Conservation (phyloP, 2,888 invertebrate species). For the Lapara coniferarum region DNA sequence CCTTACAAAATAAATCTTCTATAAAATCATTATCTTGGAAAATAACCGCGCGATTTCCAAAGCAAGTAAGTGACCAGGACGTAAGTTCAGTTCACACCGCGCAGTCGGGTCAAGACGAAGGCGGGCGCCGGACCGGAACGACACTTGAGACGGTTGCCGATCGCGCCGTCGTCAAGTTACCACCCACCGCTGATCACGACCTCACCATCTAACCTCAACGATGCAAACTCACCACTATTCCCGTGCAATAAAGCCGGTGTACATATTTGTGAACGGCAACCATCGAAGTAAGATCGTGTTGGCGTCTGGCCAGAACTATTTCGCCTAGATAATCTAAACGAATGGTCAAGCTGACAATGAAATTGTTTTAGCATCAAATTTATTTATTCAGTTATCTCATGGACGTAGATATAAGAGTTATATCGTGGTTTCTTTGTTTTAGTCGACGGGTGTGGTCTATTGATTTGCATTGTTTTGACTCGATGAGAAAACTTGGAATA, state of each 20-base stretch:
- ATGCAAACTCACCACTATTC: constrained; percentile 37
- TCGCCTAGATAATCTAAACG: constrained; percentile 56
- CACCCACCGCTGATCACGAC: constrained; percentile 37
- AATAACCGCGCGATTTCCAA: constrained; percentile 25
- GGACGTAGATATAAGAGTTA: too few species aligned
- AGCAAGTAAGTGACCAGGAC: constrained; percentile 54
- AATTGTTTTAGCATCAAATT: constrained; percentile 35
- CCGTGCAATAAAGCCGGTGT: constrained; percentile 31
- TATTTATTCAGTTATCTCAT: constrained; percentile 26
- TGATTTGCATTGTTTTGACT: not conserved
- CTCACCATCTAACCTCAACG: constrained; percentile 10
- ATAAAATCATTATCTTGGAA: not conserved
- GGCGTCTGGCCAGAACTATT: constrained; percentile 57
- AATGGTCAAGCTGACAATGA: constrained; percentile 51
- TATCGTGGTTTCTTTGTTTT: constrained; percentile 1
- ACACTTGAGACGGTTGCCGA: constrained; percentile 66
- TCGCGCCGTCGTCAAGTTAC: constrained; percentile 66
- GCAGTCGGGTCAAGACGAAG: constrained; percentile 53
- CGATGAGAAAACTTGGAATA: not conserved
- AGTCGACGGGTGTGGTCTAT: not conserved
- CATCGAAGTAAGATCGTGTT: constrained; percentile 45
- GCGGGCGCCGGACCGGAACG: constrained; percentile 66
- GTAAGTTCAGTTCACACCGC: constrained; percentile 61
- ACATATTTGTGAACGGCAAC: constrained; percentile 15
- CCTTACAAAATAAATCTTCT: not conserved